Evolutionary conservation across 2,797 vertebrate species (phyloP).

Genomic region (Urosaurus nigricauda): DNA sequence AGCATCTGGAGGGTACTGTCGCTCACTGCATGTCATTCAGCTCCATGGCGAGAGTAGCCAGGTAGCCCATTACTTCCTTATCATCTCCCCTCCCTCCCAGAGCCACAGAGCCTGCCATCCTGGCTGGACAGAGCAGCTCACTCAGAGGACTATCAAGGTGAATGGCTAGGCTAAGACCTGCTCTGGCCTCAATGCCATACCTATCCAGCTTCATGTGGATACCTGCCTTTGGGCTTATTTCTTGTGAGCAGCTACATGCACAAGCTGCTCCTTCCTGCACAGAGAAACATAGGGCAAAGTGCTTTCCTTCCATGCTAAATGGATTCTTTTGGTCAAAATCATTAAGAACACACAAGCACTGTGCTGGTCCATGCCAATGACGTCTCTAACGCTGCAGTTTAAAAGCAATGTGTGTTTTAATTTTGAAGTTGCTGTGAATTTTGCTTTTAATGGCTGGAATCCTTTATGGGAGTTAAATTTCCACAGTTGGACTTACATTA

Average conservation of each 20-base stretch:
- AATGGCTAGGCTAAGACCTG: slow-evolving; percentile 18
- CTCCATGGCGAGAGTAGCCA: slow-evolving; percentile 12
- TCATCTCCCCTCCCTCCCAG: slow-evolving; percentile 41
- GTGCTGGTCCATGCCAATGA: too few relatives aligned
- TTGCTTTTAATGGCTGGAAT: background rate
- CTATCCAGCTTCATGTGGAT: background rate
- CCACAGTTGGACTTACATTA: too few relatives aligned
- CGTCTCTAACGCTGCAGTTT: background rate
- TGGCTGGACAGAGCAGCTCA: slow-evolving; percentile 19
- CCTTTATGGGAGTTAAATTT: background rate
- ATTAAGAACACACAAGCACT: background rate
- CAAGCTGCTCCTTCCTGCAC: too few relatives aligned
- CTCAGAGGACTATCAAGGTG: slow-evolving; percentile 21
- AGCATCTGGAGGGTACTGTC: background rate
- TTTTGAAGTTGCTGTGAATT: background rate
- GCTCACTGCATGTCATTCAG: slow-evolving; percentile 9
- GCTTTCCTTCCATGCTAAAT: background rate
- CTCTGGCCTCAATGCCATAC: background rate
- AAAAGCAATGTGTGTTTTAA: background rate
- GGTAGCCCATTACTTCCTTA: slow-evolving; percentile 19
- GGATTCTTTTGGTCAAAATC: background rate
- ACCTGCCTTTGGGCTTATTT: background rate
- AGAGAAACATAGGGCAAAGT: too few relatives aligned
- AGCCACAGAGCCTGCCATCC: slow-evolving; percentile 23
- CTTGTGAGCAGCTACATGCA: background rate